These are phyloP conservation scores for Campylomormyrus tamandua DNA, from an alignment of 2,113 vertebrate species.

Conservation along the genomic window DNA sequence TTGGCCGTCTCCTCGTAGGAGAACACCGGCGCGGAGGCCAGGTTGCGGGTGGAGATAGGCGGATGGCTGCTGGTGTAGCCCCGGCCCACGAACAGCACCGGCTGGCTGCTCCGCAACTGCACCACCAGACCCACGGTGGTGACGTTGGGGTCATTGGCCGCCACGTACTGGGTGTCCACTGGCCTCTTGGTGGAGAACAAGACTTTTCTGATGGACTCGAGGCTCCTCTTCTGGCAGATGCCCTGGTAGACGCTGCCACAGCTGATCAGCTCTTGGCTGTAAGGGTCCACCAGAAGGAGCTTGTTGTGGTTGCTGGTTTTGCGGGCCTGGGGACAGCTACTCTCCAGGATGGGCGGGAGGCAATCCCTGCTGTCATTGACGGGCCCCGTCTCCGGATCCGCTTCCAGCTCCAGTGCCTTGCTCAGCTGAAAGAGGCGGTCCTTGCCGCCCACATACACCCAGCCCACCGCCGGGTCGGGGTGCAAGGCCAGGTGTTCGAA, in stretches of 20 bases:
- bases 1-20: conserved; percentile 96
- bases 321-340: conserved; percentile 80
- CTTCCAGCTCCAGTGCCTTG: conserved; percentile 60
- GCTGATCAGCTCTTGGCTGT: conserved; percentile 76
- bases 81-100: conserved; percentile 84
- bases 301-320: conserved; percentile 86
- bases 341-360: conserved; percentile 75
- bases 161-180: conserved; percentile 91
- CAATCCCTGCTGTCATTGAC: conserved; percentile 87
- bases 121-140: conserved; percentile 89
- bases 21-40: conserved; percentile 82
- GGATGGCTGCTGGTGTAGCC: conserved; percentile 94
- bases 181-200: conserved; percentile 79
- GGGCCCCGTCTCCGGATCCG: conserved; percentile 67
- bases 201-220: conserved; percentile 57
- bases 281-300: conserved; percentile 75
- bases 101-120: conserved; percentile 61
- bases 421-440: conserved; percentile 86
- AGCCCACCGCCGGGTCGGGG: conserved; percentile 66
- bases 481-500: conserved; percentile 88
- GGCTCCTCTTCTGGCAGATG: conserved; percentile 83
- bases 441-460: conserved; percentile 81
- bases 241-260: conserved; percentile 92
- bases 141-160: conserved; percentile 88
- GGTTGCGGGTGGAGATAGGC: conserved; percentile 85